These are phyloP conservation scores for Hyperopisus bebe DNA, from an alignment of 2,113 vertebrate genomes.

Conservation along the genomic window DNA sequence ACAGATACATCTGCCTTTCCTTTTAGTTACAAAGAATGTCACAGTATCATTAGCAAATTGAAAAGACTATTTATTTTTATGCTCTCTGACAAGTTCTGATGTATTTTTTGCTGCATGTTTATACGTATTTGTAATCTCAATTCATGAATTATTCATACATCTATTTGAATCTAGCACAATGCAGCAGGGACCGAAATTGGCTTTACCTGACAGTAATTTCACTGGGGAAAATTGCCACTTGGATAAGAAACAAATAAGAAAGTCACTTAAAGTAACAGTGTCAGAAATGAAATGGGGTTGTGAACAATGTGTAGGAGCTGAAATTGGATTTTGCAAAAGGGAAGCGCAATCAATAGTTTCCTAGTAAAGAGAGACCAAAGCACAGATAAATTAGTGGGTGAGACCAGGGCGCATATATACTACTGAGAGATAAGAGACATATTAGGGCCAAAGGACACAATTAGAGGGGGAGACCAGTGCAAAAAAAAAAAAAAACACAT, in stretches of 20 bases:
- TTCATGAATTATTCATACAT: neutral
- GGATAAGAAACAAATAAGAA: slow-evolving; percentile 23
- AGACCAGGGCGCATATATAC: neutral
- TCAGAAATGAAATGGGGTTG: slow-evolving; percentile 6
- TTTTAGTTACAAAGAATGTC: neutral
- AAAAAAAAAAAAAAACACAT: neutral
- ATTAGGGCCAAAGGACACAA: neutral
- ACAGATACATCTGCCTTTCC: slow-evolving; percentile 4
- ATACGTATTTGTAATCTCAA: slow-evolving; percentile 18
- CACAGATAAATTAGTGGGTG: slow-evolving; percentile 5
- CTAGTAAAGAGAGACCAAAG: slow-evolving; percentile 8
- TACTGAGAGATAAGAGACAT: neutral
- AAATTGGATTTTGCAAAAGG: slow-evolving; percentile 11
- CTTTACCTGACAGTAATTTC: slow-evolving; percentile 19
- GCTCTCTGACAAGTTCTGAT: slow-evolving; percentile 11
- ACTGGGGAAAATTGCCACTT: slow-evolving; percentile 12
- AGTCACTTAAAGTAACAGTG: slow-evolving; percentile 15
- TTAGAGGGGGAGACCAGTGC: neutral
- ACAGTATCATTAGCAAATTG: slow-evolving; percentile 17
- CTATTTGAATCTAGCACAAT: slow-evolving; percentile 9
- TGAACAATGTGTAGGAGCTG: slow-evolving; percentile 4
- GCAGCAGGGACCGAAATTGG: slow-evolving; percentile 12
- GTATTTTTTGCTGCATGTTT: slow-evolving; percentile 16
- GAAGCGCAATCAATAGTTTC: slow-evolving; percentile 3
- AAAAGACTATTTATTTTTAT: slow-evolving; percentile 19